Evolutionary conservation across 2,797 vertebrate genomes (phyloP).

Genomic region (Pangasius larnaudii): DNA sequence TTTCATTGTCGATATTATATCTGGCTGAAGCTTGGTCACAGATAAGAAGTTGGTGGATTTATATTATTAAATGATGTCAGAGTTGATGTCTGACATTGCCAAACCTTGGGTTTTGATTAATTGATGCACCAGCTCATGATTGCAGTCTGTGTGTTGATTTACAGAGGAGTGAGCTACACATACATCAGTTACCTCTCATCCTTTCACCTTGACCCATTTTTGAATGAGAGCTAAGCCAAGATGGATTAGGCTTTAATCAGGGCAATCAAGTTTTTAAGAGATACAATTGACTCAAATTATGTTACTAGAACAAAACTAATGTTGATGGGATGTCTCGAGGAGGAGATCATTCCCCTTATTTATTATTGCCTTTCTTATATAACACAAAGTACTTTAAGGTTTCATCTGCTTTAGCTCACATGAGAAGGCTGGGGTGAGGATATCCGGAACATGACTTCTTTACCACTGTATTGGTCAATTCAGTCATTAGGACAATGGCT

Average conservation of each 20-base stretch:
- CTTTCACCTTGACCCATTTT: conserved; percentile 21
- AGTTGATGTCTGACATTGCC: not conserved
- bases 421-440: not conserved
- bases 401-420: conserved; percentile 12
- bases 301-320: not conserved
- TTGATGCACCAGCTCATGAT: not conserved
- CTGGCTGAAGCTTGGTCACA: conserved; percentile 1
- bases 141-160: not conserved
- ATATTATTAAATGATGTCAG: not conserved
- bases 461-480: not conserved
- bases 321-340: not conserved
- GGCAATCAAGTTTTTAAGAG: not conserved
- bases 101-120: not conserved
- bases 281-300: not conserved
- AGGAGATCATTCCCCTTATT: not conserved
- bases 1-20: not conserved
- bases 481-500: not conserved
- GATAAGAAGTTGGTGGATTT: not conserved
- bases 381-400: conserved; percentile 7
- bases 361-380: not conserved
- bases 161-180: conserved; percentile 1
- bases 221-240: conserved; percentile 9
- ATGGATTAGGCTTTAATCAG: conserved; percentile 11
- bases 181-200: conserved; percentile 18
- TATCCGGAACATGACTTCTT: not conserved